phyloP scores from a whole-genome alignment of 2,797 vertebrate species.

The Dallia pectoralis region DNA sequence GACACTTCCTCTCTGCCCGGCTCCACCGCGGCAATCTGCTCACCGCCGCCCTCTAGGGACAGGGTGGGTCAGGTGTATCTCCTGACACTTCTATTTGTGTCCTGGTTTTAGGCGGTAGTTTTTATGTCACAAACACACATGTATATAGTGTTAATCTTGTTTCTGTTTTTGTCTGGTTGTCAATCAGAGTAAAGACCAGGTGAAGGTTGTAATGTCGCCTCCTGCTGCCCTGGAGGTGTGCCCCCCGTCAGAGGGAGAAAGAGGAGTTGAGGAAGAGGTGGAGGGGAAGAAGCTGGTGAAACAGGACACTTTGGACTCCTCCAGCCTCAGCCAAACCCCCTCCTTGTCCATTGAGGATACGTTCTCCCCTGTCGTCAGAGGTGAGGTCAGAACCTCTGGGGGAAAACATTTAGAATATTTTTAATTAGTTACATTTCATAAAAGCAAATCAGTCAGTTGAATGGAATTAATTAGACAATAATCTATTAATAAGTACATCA shows the following conservation, averaged over 20 bases:
- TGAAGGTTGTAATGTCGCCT: conserved; percentile 37
- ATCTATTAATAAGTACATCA: no score
- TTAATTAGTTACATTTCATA: no score
- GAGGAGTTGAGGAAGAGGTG: conserved; percentile 44
- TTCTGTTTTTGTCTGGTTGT: conserved; percentile 12
- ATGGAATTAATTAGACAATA: no score
- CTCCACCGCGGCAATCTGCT: conserved; percentile 76
- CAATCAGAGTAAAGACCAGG: conserved; percentile 51
- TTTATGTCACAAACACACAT: not conserved
- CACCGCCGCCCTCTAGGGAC: conserved; percentile 67
- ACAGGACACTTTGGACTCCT: conserved; percentile 73
- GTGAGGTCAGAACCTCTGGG: conserved; percentile 35
- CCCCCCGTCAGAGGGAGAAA: conserved; percentile 31
- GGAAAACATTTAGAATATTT: not conserved
- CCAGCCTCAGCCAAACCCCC: conserved; percentile 71
- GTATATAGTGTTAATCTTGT: not conserved
- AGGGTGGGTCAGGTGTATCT: conserved; percentile 53
- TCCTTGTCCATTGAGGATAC: conserved; percentile 75
- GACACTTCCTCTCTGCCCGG: conserved; percentile 74
- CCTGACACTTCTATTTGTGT: no score
- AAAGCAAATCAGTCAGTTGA: no score
- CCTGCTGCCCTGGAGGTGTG: conserved; percentile 37
- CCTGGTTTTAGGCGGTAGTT: no score
- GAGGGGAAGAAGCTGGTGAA: conserved; percentile 59
- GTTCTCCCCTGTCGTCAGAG: conserved; percentile 65